Conservation (phyloP, 1,140 invertebrate genomes). For the Microplitis mediator region DNA sequence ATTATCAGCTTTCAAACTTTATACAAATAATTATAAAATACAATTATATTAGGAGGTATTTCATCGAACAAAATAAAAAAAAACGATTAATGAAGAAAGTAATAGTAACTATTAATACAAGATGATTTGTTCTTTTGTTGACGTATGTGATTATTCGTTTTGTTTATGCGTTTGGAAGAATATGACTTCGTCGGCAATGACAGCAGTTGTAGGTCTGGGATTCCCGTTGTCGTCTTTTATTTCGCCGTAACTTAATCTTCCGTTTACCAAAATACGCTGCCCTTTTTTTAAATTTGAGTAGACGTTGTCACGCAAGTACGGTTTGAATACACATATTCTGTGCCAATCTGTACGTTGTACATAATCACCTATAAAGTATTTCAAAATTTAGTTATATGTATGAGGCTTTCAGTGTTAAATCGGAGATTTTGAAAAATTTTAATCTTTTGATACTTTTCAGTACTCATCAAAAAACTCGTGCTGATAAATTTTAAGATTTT, state of each 20-base stretch:
- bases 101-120: no score
- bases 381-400: no score
- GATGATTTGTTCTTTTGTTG: no score
- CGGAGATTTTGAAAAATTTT: no score
- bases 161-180: slow-evolving; percentile 67
- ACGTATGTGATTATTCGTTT: not conserved
- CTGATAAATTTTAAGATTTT: no score
- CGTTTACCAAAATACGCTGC: slow-evolving; percentile 82
- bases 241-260: slow-evolving; percentile 85
- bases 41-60: not conserved
- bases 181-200: slow-evolving; percentile 87
- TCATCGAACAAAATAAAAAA: no score
- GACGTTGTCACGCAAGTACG: slow-evolving; percentile 77
- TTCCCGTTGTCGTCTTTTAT: slow-evolving; percentile 79
- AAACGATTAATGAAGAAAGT: no score
- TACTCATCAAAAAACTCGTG: no score
- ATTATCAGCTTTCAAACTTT: slow-evolving; percentile 19
- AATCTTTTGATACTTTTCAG: no score
- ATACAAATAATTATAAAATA: not conserved
- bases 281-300: slow-evolving; percentile 84
- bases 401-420: no score
- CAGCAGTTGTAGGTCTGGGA: slow-evolving; percentile 72
- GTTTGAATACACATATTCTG: slow-evolving; percentile 85
- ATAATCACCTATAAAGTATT: slow-evolving; percentile 68
- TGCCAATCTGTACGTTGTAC: slow-evolving; percentile 92